Conservation (phyloP, 2,113 vertebrate genomes). For the Mastomys coucha region DNA sequence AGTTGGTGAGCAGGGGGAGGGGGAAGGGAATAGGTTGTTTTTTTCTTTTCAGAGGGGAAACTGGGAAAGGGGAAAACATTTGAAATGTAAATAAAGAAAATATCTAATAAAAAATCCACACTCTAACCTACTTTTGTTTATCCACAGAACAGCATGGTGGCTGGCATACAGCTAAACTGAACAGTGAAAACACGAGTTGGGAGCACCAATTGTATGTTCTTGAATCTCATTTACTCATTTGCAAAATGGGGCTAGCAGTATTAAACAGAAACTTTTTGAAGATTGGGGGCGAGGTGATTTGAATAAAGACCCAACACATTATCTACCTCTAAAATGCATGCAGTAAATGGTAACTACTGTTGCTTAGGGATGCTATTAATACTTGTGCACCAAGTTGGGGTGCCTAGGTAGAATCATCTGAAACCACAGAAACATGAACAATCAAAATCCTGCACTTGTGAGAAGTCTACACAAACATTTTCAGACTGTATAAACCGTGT, state of each 20-base stretch:
- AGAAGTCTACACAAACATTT: background rate
- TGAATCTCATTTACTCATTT: conserved; percentile 38
- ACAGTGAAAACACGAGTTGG: background rate
- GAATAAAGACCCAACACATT: background rate
- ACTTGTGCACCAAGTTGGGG: background rate
- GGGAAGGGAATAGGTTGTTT: no score
- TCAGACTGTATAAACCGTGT: background rate
- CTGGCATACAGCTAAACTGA: background rate
- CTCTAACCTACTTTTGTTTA: conserved; percentile 52
- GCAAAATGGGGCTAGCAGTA: background rate
- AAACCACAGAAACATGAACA: background rate
- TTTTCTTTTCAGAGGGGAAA: no score
- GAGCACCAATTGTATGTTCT: background rate
- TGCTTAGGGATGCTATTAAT: background rate
- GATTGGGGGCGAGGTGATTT: background rate
- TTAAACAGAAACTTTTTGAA: conserved; percentile 30
- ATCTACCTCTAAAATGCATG: background rate
- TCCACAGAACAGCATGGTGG: background rate
- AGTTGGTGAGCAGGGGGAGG: no score
- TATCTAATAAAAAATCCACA: background rate
- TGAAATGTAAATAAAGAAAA: no score
- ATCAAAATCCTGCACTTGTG: background rate
- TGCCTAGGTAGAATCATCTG: background rate
- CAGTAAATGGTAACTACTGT: background rate
- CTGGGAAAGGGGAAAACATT: no score